Evolutionary conservation across 2,888 invertebrate genomes (phyloP).

Genomic region (Drosophila mayaguana): DNA sequence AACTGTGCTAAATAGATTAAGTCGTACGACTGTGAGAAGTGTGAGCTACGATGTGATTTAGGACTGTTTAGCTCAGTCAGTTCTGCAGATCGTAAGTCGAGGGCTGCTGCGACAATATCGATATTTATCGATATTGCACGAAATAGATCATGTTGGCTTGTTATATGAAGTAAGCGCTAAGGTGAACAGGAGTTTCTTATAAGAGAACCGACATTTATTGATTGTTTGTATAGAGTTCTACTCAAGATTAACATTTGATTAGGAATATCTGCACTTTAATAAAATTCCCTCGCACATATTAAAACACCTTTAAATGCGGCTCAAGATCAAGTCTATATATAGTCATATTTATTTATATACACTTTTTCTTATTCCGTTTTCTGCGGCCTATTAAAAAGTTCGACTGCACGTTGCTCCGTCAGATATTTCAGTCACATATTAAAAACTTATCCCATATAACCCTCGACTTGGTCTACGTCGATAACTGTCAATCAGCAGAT

Average conservation of each 20-base stretch:
- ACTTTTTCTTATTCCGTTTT: no score
- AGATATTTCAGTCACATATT: slow-evolving; percentile 7
- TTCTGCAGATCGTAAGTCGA: neutral
- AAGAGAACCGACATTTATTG: no score
- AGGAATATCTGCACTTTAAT: no score
- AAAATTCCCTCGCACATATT: neutral
- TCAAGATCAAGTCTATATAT: neutral
- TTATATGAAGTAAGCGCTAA: no score
- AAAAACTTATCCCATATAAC: slow-evolving; percentile 10
- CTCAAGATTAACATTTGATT: no score
- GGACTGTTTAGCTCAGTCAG: neutral
- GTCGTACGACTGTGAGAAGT: no score
- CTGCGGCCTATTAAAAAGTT: neutral
- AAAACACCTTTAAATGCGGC: neutral
- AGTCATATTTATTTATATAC: neutral
- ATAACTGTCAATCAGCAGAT: slow-evolving; percentile 63
- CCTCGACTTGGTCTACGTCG: slow-evolving; percentile 34
- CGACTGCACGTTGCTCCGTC: neutral
- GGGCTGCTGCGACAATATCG: no score
- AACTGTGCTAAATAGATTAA: slow-evolving; percentile 1
- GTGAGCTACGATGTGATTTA: neutral
- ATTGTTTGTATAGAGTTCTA: no score
- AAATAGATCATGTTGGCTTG: no score
- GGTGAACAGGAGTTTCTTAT: no score
- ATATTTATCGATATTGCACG: no score